These are phyloP conservation scores for Drosophila helvetica DNA, from an alignment of 2,888 invertebrate species.

Conservation along the genomic window DNA sequence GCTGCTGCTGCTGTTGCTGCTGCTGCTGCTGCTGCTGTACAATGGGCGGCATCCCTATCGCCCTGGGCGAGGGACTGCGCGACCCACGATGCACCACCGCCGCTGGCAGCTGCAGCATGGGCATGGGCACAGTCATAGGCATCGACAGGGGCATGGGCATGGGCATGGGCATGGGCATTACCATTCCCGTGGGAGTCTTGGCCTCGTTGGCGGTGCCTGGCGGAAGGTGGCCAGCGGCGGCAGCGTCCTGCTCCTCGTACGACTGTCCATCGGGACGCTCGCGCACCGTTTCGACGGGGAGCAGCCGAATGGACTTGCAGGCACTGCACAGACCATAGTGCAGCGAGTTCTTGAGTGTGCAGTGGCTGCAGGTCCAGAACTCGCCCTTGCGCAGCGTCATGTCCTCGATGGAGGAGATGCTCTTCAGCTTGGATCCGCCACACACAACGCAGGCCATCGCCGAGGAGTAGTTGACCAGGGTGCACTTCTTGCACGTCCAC, in stretches of 20 bases:
- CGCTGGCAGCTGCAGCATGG: constrained; percentile 70
- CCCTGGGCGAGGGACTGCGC: constrained; percentile 85
- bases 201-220: constrained; percentile 16
- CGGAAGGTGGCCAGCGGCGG: constrained; percentile 20
- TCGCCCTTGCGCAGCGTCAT: constrained; percentile 89
- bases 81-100: constrained; percentile 73
- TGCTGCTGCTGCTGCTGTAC: constrained; percentile 72
- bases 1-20: constrained; percentile 42
- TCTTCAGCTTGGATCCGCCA: constrained; percentile 91
- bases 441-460: constrained; percentile 93
- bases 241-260: constrained; percentile 64
- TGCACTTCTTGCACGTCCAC: constrained; percentile 96
- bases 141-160: constrained; percentile 56
- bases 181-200: constrained; percentile 51
- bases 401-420: constrained; percentile 87
- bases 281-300: constrained; percentile 63
- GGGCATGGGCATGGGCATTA: constrained; percentile 56
- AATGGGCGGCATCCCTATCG: constrained; percentile 19
- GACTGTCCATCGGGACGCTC: constrained; percentile 69
- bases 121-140: constrained; percentile 54
- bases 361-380: constrained; percentile 92
- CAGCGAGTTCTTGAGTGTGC: constrained; percentile 92
- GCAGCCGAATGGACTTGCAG: constrained; percentile 87
- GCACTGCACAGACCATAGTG: constrained; percentile 89
- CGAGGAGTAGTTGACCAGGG: constrained; percentile 90